Evolutionary conservation across 2,888 invertebrate species (phyloP).

Genomic region (Saturnia japonica): DNA sequence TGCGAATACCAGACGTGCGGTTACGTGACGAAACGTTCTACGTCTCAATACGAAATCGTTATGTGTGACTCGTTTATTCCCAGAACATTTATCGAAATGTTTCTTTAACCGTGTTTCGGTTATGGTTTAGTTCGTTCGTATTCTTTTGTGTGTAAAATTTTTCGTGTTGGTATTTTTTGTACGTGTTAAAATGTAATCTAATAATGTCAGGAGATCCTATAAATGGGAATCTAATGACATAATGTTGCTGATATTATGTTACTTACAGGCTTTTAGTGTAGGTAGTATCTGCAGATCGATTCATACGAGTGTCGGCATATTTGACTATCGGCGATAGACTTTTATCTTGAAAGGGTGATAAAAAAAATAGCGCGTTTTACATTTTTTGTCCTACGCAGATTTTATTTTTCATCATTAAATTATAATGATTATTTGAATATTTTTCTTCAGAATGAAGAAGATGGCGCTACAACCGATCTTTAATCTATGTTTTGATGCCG

Average conservation of each 20-base stretch:
- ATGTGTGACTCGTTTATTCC: conserved; percentile 30
- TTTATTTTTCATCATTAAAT: too few relatives aligned
- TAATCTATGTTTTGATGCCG: too few relatives aligned
- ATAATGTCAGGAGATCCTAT: neutral
- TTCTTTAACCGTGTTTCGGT: conserved; percentile 11
- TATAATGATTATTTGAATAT: too few relatives aligned
- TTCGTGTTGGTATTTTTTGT: neutral
- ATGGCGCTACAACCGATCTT: too few relatives aligned
- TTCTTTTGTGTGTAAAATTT: neutral
- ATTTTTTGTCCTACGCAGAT: too few relatives aligned
- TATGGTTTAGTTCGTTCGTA: conserved; percentile 8
- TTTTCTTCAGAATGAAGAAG: too few relatives aligned
- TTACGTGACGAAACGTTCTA: conserved; percentile 58
- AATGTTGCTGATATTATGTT: neutral
- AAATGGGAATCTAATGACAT: neutral
- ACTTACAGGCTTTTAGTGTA: neutral
- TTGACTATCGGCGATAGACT: neutral
- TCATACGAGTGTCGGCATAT: neutral
- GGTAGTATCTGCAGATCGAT: neutral
- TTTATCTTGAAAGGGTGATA: too few relatives aligned
- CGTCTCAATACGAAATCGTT: conserved; percentile 57
- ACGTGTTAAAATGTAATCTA: neutral
- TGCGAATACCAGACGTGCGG: conserved; percentile 54
- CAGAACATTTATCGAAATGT: conserved; percentile 17
- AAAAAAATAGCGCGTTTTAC: too few relatives aligned